Evolutionary conservation across 2,888 invertebrate species (phyloP).

Genomic region (Dynastes tityus): DNA sequence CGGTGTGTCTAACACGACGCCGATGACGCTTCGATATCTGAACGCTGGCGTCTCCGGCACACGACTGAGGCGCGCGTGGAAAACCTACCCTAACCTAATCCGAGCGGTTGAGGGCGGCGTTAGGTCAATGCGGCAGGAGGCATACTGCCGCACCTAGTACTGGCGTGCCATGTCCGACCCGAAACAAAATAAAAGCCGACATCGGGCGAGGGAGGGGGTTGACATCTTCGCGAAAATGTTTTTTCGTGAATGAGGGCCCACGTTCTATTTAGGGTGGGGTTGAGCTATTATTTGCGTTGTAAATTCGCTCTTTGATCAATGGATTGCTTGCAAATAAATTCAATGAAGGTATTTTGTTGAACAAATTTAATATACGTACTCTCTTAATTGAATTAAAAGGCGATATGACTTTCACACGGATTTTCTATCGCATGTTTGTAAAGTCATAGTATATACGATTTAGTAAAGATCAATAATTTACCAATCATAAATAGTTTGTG

Average conservation of each 20-base stretch:
- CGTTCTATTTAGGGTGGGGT: neutral
- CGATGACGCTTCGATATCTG: slow-evolving; percentile 26
- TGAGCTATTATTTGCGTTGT: neutral
- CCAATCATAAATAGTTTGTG: neutral
- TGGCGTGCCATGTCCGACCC: slow-evolving; percentile 50
- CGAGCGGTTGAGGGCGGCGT: slow-evolving; percentile 49
- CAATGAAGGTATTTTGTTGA: too few species aligned
- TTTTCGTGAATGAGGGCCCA: slow-evolving; percentile 22
- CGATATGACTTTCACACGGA: too few species aligned
- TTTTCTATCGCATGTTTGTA: neutral
- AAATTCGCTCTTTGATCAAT: neutral
- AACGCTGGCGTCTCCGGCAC: slow-evolving; percentile 32
- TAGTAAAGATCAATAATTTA: neutral
- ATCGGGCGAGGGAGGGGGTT: neutral
- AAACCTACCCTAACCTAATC: slow-evolving; percentile 49
- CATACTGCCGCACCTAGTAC: slow-evolving; percentile 53
- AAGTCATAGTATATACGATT: neutral
- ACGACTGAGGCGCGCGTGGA: slow-evolving; percentile 51
- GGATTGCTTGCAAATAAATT: neutral
- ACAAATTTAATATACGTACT: too few species aligned
- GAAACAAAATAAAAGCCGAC: slow-evolving; percentile 10
- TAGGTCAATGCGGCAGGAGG: slow-evolving; percentile 48
- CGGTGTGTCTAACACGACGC: slow-evolving; percentile 22
- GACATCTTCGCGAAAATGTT: slow-evolving; percentile 1
- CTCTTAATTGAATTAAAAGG: too few species aligned